Evolutionary conservation across 2,113 vertebrate genomes (phyloP).

Genomic region (Ophthalmolycus amberensis): DNA sequence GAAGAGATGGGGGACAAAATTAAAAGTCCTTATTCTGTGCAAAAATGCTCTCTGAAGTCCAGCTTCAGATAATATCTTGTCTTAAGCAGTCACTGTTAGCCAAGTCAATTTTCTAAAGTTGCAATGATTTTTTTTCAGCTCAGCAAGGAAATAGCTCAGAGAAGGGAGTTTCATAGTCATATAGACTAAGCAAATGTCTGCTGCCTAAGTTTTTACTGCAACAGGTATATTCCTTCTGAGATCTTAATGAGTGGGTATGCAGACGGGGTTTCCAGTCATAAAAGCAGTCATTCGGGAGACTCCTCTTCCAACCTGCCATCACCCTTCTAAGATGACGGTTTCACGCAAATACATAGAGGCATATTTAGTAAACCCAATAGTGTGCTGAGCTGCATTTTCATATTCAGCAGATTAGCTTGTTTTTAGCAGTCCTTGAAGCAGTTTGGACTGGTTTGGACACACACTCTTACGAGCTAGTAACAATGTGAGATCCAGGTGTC

Average conservation of each 20-base stretch:
- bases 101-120: neutral
- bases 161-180: neutral
- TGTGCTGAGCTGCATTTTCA: neutral
- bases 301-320: conserved; percentile 38
- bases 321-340: conserved; percentile 42
- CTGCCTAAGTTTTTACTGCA: conserved; percentile 50
- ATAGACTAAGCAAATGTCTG: conserved; percentile 55
- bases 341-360: conserved; percentile 38
- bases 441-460: conserved; percentile 31
- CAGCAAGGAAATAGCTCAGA: neutral
- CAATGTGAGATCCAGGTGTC: conserved; percentile 41
- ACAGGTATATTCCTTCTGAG: conserved; percentile 61
- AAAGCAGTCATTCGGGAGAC: conserved; percentile 38
- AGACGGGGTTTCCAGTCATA: conserved; percentile 58
- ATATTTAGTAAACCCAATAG: conserved; percentile 51
- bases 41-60: neutral
- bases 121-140: neutral
- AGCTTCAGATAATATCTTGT: neutral
- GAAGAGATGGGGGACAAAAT: neutral
- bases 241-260: conserved; percentile 53
- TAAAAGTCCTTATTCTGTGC: neutral
- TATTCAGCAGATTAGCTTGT: conserved; percentile 34
- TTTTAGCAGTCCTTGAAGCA: conserved; percentile 30
- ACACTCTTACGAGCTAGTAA: conserved; percentile 17
- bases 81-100: neutral